phyloP scores from a whole-genome alignment of 2,113 vertebrate species.

The Menidia beryllina region DNA sequence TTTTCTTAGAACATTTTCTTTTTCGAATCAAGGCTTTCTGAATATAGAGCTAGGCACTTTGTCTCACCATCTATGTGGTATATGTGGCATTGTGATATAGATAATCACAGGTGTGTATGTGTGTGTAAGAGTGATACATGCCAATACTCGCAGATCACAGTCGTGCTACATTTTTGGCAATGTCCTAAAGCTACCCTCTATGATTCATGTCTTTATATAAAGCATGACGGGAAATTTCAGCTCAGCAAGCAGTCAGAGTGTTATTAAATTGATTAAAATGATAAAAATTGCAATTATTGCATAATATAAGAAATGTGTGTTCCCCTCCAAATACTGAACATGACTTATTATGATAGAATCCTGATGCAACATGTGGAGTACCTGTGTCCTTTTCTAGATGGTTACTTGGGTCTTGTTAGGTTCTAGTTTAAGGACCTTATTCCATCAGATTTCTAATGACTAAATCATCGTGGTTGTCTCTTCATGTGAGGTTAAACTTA shows the following conservation, averaged over 20 bases:
- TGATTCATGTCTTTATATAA: conserved; percentile 16
- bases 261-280: not conserved
- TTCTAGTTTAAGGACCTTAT: not conserved
- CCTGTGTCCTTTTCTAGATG: not conserved
- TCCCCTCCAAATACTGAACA: not conserved
- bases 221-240: conserved; percentile 13
- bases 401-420: not conserved
- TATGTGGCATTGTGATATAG: conserved; percentile 29
- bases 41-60: not conserved
- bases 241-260: conserved; percentile 9
- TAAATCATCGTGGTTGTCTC: not conserved
- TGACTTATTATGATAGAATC: not conserved
- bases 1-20: conserved; percentile 5
- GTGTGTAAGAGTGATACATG: conserved; percentile 17
- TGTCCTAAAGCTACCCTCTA: not conserved
- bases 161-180: conserved; percentile 5
- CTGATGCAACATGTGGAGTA: not conserved
- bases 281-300: conserved; percentile 17
- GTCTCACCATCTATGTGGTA: conserved; percentile 23
- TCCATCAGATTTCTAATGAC: conserved; percentile 5
- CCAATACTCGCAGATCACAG: conserved; percentile 9
- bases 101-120: conserved; percentile 31
- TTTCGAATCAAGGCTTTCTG: not conserved
- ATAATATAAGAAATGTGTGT: not conserved
- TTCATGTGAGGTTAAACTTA: not conserved